Conservation (phyloP, 2,797 vertebrate species). For the Capromys pilorides region DNA sequence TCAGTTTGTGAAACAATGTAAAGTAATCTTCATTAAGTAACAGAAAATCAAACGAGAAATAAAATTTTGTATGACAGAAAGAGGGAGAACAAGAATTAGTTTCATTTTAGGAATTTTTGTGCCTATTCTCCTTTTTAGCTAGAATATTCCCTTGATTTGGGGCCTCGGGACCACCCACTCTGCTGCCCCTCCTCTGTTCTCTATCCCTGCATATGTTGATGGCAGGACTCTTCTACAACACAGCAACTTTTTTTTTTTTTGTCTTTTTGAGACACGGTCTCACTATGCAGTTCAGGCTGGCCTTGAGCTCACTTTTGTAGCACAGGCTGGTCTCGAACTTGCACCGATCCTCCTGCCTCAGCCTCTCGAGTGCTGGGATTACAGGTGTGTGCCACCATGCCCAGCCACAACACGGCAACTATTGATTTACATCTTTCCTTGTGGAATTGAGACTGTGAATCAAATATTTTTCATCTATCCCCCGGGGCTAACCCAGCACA, state of each 20-base stretch:
- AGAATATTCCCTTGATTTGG: neutral
- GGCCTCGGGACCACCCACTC: neutral
- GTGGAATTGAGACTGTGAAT: neutral
- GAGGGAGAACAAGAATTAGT: neutral
- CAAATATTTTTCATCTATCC: neutral
- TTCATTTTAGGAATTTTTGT: neutral
- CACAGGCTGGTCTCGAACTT: too few relatives aligned
- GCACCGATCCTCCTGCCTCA: too few relatives aligned
- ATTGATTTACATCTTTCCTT: neutral
- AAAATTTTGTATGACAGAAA: neutral
- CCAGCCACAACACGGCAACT: neutral
- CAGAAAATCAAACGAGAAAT: neutral
- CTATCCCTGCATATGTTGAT: neutral
- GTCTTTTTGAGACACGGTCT: too few relatives aligned
- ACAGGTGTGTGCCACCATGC: too few relatives aligned
- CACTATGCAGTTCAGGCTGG: too few relatives aligned
- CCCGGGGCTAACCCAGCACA: neutral
- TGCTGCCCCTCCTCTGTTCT: neutral
- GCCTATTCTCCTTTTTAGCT: neutral
- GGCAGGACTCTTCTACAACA: neutral
- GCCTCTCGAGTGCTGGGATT: too few relatives aligned
- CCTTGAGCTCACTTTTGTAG: too few relatives aligned
- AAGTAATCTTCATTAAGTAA: conserved; percentile 14
- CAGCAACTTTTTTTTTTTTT: too few relatives aligned
- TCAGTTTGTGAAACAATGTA: neutral